These are phyloP conservation scores for Drosophila emarginata DNA, from an alignment of 2,888 invertebrate species.

Conservation along the genomic window DNA sequence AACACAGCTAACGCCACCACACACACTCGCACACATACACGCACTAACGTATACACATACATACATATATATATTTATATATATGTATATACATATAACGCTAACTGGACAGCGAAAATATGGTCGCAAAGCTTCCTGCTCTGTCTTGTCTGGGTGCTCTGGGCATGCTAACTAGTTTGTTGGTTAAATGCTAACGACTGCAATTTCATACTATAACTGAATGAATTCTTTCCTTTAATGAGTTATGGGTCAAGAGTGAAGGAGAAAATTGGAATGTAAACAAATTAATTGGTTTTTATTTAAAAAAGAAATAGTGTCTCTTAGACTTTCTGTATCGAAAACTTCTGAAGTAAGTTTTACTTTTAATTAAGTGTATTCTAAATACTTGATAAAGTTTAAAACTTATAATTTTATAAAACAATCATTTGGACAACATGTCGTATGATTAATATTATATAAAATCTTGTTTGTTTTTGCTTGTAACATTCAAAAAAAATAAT, in stretches of 20 bases:
- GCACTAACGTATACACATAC: constrained; percentile 18
- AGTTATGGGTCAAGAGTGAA: neutral
- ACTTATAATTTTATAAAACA: too few relatives aligned
- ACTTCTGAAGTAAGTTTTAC: too few relatives aligned
- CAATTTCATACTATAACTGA: too few relatives aligned
- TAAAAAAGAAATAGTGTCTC: too few relatives aligned
- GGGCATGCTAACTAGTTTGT: constrained; percentile 1
- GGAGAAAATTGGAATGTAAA: too few relatives aligned
- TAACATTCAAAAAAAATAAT: too few relatives aligned
- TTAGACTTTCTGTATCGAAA: too few relatives aligned
- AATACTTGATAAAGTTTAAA: too few relatives aligned
- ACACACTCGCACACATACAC: constrained; percentile 24
- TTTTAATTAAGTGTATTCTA: too few relatives aligned
- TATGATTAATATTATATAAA: neutral
- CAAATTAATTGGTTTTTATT: too few relatives aligned
- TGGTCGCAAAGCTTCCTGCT: neutral
- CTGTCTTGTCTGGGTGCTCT: neutral
- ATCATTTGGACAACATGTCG: neutral
- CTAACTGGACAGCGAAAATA: constrained; percentile 5
- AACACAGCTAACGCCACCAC: constrained; percentile 41
- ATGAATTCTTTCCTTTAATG: neutral
- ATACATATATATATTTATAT: neutral
- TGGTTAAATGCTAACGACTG: neutral
- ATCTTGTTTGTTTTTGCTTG: too few relatives aligned
- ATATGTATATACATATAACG: neutral